Base-by-base conservation (phyloP, 2,797 vertebrate genomes). In the Martes flavigula region DNA sequence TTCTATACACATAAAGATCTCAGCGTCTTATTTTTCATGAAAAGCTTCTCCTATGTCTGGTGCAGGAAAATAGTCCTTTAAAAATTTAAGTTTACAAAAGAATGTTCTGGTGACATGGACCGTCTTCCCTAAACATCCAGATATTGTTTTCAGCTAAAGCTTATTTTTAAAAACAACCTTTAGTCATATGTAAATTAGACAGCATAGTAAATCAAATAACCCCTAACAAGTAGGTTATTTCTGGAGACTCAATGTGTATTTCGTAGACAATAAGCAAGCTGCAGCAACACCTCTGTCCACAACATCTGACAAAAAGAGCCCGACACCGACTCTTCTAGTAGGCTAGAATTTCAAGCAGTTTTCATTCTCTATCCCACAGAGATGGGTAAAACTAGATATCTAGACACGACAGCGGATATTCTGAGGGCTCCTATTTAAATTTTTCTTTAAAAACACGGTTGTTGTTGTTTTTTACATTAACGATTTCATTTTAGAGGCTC, bases 261-360 rank as follows among this genome's bases (percentile, higher is more conserved):
- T 97, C 87, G 70, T 90, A 97, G 97, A 93, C 96, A 98, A 91
- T 79, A 94, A 68, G 54, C 64, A 96, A 83, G 32, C 60, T 89
- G 95, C 83, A 95, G 87, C 92, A 96, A 77, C 54, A 93, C 30
- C 68, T 96, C 86, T 30, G 43, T 83, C 35, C 68, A 82, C 79
- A 87, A 97, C 96, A 97, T 70, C 85, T 89, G 94, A 88, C 64
- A 46, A 4, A 68, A 87, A 92, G 38, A 95, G 32, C 64, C 21
- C 15, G 27, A 32, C 64, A 95, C 87, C 13, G 40, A 48, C 70
- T 43, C 48, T 93, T 88, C 62, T 62, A 81, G 64, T 32, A 92
- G n/a, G 46, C 87, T 30, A 94, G 77, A 87, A 40, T 72, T 15
- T 8, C 66, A 91, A 93, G 88, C 79, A 96, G 70, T 96, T 96